Evolutionary conservation across 1,140 invertebrate species (phyloP).

Genomic region (Micrasema longulum): DNA sequence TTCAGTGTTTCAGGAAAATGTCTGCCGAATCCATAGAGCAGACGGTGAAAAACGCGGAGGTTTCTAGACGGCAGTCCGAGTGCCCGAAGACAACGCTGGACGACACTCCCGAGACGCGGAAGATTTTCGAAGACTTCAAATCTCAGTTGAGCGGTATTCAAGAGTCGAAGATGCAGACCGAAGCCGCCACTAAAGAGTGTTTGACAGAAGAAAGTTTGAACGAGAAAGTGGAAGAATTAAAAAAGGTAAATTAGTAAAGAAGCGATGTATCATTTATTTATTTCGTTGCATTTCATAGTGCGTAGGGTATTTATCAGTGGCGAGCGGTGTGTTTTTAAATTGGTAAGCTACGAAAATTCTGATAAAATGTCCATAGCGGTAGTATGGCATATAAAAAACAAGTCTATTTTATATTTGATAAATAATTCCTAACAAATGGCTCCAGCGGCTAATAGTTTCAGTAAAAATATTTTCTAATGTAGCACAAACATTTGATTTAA

Average conservation of each 20-base stretch:
- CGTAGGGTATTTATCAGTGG: no score
- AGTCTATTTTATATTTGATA: no score
- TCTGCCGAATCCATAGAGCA: conserved; percentile 5
- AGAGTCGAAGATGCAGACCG: neutral
- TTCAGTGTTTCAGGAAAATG: conserved; percentile 4
- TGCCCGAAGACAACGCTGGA: neutral
- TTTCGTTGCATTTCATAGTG: neutral
- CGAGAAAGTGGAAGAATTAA: conserved; percentile 10
- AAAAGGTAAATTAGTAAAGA: neutral
- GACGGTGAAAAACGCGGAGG: neutral
- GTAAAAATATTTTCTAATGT: no score
- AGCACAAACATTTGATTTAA: no score
- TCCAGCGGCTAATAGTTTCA: no score
- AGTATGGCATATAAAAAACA: no score
- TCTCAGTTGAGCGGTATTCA: neutral
- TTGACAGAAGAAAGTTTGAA: neutral
- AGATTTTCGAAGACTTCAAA: neutral
- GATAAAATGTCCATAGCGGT: no score
- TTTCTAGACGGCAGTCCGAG: neutral
- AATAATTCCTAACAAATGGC: no score
- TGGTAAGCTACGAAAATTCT: no score
- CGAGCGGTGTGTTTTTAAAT: no score
- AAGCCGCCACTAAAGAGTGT: neutral
- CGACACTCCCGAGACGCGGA: neutral
- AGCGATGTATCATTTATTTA: neutral